Evolutionary conservation across 2,113 vertebrate species (phyloP).

Genomic region (Caranx ignobilis): DNA sequence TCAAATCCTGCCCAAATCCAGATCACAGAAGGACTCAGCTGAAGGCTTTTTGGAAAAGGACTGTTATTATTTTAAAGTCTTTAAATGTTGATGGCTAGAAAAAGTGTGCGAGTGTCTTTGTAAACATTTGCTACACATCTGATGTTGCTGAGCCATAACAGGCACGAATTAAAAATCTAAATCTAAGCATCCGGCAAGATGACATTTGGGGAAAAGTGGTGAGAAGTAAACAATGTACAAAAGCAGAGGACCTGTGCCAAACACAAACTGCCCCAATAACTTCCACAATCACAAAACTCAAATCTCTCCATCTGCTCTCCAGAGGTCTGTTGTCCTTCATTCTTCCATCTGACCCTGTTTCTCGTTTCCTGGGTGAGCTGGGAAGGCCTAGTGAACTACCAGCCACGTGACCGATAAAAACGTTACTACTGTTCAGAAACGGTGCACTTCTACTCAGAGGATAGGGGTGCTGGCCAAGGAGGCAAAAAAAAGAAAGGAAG

Average conservation of each 20-base stretch:
- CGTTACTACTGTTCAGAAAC: slow-evolving; percentile 47
- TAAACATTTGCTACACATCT: background rate
- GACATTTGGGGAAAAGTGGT: background rate
- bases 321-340: slow-evolving; percentile 9
- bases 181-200: background rate
- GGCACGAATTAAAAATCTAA: background rate
- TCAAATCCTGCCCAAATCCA: slow-evolving; percentile 7
- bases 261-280: background rate
- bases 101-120: background rate
- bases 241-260: background rate
- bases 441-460: slow-evolving; percentile 46
- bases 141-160: background rate
- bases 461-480: slow-evolving; percentile 6
- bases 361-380: slow-evolving; percentile 10
- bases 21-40: background rate
- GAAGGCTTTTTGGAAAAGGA: background rate
- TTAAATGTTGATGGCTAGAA: slow-evolving; percentile 17
- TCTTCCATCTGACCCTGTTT: background rate
- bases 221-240: background rate
- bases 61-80: slow-evolving; percentile 19
- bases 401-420: slow-evolving; percentile 52
- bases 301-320: background rate
- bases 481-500: background rate
- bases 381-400: slow-evolving; percentile 18
- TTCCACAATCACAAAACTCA: background rate